Evolutionary conservation across 2,888 invertebrate genomes (phyloP), one percentile per base, ranked within the genome.

Genomic region (Stegophylla sp.): DNA sequence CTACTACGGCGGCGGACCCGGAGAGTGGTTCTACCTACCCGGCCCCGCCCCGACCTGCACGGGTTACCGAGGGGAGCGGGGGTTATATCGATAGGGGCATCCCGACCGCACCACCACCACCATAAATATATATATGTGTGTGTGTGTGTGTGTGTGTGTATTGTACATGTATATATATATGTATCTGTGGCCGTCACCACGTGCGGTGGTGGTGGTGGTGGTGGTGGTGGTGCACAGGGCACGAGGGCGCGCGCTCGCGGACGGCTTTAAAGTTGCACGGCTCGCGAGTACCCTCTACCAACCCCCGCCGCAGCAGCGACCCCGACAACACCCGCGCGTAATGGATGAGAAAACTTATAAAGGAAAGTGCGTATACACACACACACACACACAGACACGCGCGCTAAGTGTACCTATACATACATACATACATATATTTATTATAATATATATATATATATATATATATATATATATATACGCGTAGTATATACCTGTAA

Each of bases 341-440:
- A 79, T 69, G 79, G 79, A 79, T 69, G 79, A 69, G 69, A 79
- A 79, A 79, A 69, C 79, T 79, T 79, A 34, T 69, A 69, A 69
- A 71, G 79, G 67, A 79, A 69, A 79, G 72, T 59, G 23, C 72
- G 72, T 56, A 56, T 20, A 56, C 20, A 56, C 20, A 56, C 12
- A 20, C n/a, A 5, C n/a, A 10, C 5, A 20, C 20, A 20, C n/a
- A 5, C n/a, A 10, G 1, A 20, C 20, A 20, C 7, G 17, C 15
- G 17, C 20, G 9, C 10, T 51, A 59, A 77, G 72, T 23, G 23
- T 20, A 56, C 23, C 23, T 20, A 12, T 41, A n/a, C 2, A 26
- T 1, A n/a, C 15, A 17, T 5, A 12, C 12, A 28, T 51, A 41
- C 17, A 59, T 23, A 41, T 72, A 41, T n/a, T n/a, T n/a, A n/a